These are phyloP conservation scores for Solen grandis DNA, from an alignment of 1,140 invertebrate genomes.

Conservation along the genomic window DNA sequence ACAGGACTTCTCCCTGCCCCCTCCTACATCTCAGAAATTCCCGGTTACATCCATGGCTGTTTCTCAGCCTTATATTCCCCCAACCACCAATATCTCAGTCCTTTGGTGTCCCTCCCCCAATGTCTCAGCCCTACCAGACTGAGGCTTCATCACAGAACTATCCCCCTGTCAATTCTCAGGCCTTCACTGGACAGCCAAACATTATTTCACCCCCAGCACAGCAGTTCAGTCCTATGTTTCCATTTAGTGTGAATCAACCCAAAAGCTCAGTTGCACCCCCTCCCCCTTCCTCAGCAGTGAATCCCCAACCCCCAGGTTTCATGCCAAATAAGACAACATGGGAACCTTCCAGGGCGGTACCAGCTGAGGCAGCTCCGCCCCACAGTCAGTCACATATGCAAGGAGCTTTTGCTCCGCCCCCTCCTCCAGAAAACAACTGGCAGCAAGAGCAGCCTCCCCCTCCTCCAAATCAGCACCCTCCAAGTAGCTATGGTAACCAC, in stretches of 20 bases:
- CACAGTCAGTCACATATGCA: neutral
- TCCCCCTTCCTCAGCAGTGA: neutral
- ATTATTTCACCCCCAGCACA: conserved; percentile 7
- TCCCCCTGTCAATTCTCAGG: conserved; percentile 16
- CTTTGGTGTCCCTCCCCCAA: conserved; percentile 34
- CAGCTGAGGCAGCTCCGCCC: too few relatives aligned
- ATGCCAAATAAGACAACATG: too few relatives aligned
- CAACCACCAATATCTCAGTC: conserved; percentile 24
- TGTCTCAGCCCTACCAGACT: neutral
- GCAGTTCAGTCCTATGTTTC: conserved; percentile 15
- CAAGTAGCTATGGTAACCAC: neutral
- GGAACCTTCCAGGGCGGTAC: too few relatives aligned
- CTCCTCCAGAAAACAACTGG: too few relatives aligned
- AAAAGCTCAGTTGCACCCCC: neutral
- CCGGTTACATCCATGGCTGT: neutral
- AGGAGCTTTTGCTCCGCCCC: neutral
- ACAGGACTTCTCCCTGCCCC: conserved; percentile 43
- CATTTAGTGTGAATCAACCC: conserved; percentile 30
- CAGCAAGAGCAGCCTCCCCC: conserved; percentile 7
- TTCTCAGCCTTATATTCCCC: neutral
- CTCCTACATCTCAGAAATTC: neutral
- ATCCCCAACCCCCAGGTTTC: neutral
- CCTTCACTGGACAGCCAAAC: conserved; percentile 8
- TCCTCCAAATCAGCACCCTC: neutral
- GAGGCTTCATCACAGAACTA: neutral